These are phyloP conservation scores for Sphaerophoria rueppellii DNA, from an alignment of 2,888 invertebrate genomes.

Conservation along the genomic window DNA sequence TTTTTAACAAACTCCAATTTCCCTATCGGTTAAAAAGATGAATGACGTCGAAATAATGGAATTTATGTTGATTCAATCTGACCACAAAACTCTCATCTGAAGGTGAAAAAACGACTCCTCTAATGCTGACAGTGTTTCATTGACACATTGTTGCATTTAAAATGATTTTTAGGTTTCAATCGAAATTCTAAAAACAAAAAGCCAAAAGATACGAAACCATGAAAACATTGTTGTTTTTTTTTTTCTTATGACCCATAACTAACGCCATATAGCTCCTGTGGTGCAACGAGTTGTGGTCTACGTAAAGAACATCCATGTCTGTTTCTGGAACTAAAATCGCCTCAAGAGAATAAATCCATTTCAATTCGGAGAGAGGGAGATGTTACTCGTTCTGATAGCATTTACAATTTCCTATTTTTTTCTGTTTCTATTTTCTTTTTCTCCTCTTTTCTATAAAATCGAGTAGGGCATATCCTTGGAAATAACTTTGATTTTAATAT, in stretches of 20 bases:
- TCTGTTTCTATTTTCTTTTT: constrained; percentile 1
- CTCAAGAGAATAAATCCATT: constrained; percentile 56
- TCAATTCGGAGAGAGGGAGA: constrained; percentile 47
- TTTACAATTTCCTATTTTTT: constrained; percentile 58
- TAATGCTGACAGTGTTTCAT: neutral
- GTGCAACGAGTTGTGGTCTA: neutral
- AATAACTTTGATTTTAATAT: constrained; percentile 44
- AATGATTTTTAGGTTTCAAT: constrained; percentile 32
- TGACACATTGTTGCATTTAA: constrained; percentile 44
- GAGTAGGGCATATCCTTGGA: constrained; percentile 5
- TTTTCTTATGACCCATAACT: too few species aligned
- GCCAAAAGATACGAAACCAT: neutral
- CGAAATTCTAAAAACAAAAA: constrained; percentile 21
- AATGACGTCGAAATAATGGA: too few species aligned
- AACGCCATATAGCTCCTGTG: neutral
- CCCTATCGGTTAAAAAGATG: too few species aligned
- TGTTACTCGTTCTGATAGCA: constrained; percentile 52
- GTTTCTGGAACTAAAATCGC: constrained; percentile 36
- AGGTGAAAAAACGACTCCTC: too few species aligned
- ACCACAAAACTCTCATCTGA: too few species aligned
- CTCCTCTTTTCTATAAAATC: constrained; percentile 24
- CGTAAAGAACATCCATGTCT: neutral
- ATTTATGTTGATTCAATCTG: too few species aligned
- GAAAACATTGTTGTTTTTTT: too few species aligned
- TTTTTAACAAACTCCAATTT: too few species aligned